Evolutionary conservation across 2,113 vertebrate species (phyloP), one percentile per base, ranked within the genome.

Genomic region (human): DNA sequence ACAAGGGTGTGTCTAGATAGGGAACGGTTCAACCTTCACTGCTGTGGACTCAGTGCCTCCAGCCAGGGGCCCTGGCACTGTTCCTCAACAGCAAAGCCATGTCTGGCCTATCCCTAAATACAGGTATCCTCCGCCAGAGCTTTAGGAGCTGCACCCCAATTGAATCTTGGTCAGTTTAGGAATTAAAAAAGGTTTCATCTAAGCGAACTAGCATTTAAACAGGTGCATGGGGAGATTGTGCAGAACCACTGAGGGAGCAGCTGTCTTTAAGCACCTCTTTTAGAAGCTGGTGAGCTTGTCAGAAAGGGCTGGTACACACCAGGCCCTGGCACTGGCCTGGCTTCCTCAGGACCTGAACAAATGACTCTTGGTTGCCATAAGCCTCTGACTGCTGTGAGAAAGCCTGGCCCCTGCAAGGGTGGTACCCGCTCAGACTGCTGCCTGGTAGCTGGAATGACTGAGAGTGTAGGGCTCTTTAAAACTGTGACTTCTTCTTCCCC

Each of bases 341-440:
- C 43, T 30, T 30, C 89, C 38, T n/a, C n/a, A 0, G 9, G 43
- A 3, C 8, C 25, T 3, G 38, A 55, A 6, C 5, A 4, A 1
- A 32, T 0, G 0, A 5, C 59, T 3, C 10, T 27, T 23, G 5
- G 0, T 30, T 18, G 1, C 50, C 11, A 0, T 8, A 0, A 3
- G 6, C 57, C 30, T 68, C 78, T 9, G 27, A 2, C 43, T 6
- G 6, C 55, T 8, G 3, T 13, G 78, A 32, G 22, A 1, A 50
- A 18, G 11, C 27, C 64, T 4, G 61, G 66, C 40, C 7, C 52
- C 52, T 38, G n/a, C n/a, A 23, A 7, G 48, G 12, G 8, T 13
- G 38, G 80, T 30, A 40, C 40, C 11, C 2, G 6, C 45, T 20
- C 38, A 6, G 16, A 25, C 35, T 8, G 14, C 50, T 5, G 5